phyloP scores from a whole-genome alignment of 1,140 invertebrate species.

The Megalonaias nervosa region DNA sequence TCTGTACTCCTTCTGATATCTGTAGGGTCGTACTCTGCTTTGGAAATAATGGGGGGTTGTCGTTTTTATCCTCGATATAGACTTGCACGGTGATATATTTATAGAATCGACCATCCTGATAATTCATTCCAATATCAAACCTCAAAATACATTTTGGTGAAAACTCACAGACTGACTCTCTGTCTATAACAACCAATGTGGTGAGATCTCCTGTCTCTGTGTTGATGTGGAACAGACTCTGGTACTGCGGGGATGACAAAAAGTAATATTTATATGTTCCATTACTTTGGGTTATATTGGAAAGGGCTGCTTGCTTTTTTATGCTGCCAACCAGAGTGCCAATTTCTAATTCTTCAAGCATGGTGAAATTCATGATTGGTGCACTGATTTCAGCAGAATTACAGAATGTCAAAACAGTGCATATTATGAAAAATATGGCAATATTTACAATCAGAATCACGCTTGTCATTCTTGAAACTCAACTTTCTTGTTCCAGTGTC shows the following conservation, averaged over 20 bases:
- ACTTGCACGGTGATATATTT: conserved; percentile 42
- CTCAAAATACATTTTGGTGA: conserved; percentile 5
- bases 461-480: no score
- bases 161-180: conserved; percentile 25
- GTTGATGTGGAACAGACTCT: conserved; percentile 26
- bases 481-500: no score
- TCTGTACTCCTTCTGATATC: conserved; percentile 53
- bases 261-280: conserved; percentile 16
- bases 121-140: conserved; percentile 27
- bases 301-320: not conserved
- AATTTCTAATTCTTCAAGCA: conserved; percentile 20
- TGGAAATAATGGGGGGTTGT: conserved; percentile 63
- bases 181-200: conserved; percentile 26
- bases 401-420: no score
- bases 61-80: conserved; percentile 58
- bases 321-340: conserved; percentile 22
- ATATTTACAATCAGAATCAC: no score
- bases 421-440: no score
- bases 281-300: not conserved
- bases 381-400: no score
- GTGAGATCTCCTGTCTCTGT: conserved; percentile 24
- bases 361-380: conserved; percentile 17
- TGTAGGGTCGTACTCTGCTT: conserved; percentile 38
- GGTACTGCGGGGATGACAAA: conserved; percentile 3
- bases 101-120: conserved; percentile 14